Percentiles rank a stretch among this genome's conserved stretches.
Evolutionary conservation across 2,113 vertebrate genomes (phyloP).

Genomic region (Chiloscyllium plagiosum): DNA sequence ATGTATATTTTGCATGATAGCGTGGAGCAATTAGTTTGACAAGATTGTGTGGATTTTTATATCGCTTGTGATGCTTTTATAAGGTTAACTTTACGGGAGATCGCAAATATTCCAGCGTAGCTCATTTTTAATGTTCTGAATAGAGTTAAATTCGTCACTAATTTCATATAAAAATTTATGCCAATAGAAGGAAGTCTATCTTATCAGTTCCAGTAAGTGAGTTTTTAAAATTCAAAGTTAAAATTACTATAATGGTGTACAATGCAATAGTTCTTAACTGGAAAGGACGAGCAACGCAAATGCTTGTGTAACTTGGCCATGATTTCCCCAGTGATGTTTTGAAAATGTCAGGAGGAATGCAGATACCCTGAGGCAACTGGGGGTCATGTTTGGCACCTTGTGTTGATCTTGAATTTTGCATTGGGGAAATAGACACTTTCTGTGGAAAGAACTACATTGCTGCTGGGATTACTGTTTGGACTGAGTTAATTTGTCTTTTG

Average conservation of each 20-base stretch:
- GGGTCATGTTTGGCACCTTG: neutral
- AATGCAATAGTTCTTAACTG: neutral
- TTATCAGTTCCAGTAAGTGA: neutral
- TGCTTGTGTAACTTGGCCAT: neutral
- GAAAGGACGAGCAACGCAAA: too few species aligned
- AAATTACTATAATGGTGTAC: neutral
- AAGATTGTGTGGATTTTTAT: neutral
- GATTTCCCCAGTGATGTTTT: slow-evolving; percentile 5
- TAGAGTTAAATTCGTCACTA: neutral
- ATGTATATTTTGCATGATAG: neutral
- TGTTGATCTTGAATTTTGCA: neutral
- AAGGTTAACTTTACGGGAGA: neutral
- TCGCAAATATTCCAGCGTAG: neutral
- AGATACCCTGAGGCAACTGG: neutral
- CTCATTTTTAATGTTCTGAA: neutral
- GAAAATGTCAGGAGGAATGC: neutral
- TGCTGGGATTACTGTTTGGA: neutral
- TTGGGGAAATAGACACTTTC: neutral
- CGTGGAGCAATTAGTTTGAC: neutral
- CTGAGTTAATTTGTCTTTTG: neutral
- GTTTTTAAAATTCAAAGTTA: neutral
- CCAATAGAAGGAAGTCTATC: neutral
- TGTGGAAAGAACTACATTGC: neutral
- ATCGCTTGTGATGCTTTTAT: neutral
- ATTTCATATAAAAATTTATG: neutral